Evolutionary conservation across 1,140 invertebrate species (phyloP), one percentile per base, ranked within the genome.

Genomic region (Varroa destructor): DNA sequence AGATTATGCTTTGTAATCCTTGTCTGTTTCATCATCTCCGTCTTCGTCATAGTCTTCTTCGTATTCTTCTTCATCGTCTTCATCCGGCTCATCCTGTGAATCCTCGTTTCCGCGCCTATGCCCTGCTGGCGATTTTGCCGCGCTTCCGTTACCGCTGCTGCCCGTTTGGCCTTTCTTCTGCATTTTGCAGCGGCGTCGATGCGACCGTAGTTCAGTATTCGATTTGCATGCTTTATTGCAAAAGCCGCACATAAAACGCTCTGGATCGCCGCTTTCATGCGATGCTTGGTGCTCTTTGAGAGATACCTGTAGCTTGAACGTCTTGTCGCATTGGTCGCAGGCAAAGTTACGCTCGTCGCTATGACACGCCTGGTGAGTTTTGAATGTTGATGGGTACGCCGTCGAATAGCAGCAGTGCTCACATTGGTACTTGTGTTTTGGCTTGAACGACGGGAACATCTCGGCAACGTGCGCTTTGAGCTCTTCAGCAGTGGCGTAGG

Each of bases 371-470:
- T 43, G 40, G 46, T 67, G 61, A 12, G 61, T 67, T 8, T 67
- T 67, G 36, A 43, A 67, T 12, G 61, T 67, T 37, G 61, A 43
- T 2, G 61, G 61, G 37, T 67, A 67, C n/a, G 61, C 61, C 36
- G 61, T 67, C 61, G 61, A 67, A 8, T 67, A 67, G 36, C 61
- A 67, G 61, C 61, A 67, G 61, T 12, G 12, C 36, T 67, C 61
- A 37, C 61, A 67, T 40, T 67, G 61, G 8, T 67, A 67, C 61
- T 67, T 67, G 61, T 67, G 46, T 37, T 67, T 67, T 12, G 61
- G 61, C 61, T 67, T 67, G 61, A 67, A n/a, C 12, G 12, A 25
- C 37, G 61, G 14, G 5, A 67, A 46, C 61, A 67, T 67, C 36
- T 67, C 61, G 40, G 40, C 61, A 40, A 40, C 40, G 61, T 67